Evolutionary conservation across 1,140 invertebrate species (phyloP), one percentile per base, ranked within the genome.

Genomic region (Drosophila parvula): DNA sequence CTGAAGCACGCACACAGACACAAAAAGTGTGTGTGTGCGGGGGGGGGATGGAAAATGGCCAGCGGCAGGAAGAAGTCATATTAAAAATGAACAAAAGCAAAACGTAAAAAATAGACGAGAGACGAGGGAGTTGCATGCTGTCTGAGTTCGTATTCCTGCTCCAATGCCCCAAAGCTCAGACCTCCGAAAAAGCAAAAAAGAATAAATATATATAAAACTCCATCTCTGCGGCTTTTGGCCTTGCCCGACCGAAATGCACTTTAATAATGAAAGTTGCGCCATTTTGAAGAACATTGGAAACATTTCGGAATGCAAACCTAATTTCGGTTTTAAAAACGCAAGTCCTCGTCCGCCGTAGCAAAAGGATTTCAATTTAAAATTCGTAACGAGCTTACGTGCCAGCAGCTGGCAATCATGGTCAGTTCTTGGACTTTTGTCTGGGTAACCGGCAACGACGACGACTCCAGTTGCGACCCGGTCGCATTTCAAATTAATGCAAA

Each of bases 291-390:
- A 67, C 55, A 75, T 81, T 68, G 64, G 41, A 58, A 50, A 67
- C 74, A 68, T 78, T 69, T 79, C 43, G 58, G 74, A 79, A 83
- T 83, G 83, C 84, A 83, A 85, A 83, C 77, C 84, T 64, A 83
- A 89, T 89, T 88, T 89, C 51, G 58, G 38, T 56, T 79, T 83
- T 64, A 74, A 65, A 68, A 77, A 77, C 65, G 71, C 79, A 82
- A 88, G 65, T 82, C 62, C 71, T 60, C 64, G 59, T 77, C 28
- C 16, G 36, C n/a, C 43, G 36, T 28, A 36, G 71, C 63, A 86
- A 89, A 89, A 89, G 80, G 77, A 88, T 88, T 89, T 88, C 79
- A 74, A 88, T 88, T 89, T 83, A 53, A 77, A 89, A 80, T 70
- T 79, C 79, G 73, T 71, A 74, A 59, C 62, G 50, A 86, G 60